A percentile compares a stretch with the other conserved stretches of the same genome.
Evolutionary conservation across 2,797 vertebrate genomes (phyloP).

Genomic region (Gymnodraco acuticeps): DNA sequence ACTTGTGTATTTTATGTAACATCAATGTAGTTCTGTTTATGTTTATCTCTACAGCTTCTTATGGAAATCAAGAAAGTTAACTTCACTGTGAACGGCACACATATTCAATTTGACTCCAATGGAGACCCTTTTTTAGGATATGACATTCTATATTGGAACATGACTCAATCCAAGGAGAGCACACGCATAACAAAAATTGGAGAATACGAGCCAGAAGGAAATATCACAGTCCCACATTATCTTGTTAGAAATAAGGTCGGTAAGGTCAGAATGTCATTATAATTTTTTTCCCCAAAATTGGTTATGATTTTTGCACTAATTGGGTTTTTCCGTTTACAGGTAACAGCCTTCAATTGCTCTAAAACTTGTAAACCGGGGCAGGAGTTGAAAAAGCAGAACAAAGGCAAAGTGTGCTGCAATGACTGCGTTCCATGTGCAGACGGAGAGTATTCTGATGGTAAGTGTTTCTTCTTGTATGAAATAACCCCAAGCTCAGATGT

Average conservation of each 20-base stretch:
- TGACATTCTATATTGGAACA: constrained; percentile 68
- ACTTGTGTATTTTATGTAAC: not conserved
- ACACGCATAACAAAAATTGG: constrained; percentile 42
- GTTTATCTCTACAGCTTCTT: constrained; percentile 62
- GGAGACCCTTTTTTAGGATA: constrained; percentile 71
- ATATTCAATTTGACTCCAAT: constrained; percentile 44
- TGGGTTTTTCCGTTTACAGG: not conserved
- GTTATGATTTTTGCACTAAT: not conserved
- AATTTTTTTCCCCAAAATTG: not conserved
- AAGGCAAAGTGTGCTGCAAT: constrained; percentile 43
- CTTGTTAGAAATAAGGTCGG: not conserved
- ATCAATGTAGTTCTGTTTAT: not conserved
- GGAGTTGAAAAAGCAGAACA: not conserved
- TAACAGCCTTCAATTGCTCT: constrained; percentile 54
- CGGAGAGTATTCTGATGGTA: constrained; percentile 45
- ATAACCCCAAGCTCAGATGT: not conserved
- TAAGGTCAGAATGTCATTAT: constrained; percentile 27
- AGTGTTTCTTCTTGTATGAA: constrained; percentile 14
- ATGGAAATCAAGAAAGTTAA: constrained; percentile 63
- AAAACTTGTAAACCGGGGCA: constrained; percentile 63
- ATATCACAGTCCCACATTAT: not conserved
- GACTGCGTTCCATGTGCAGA: constrained; percentile 48
- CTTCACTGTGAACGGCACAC: constrained; percentile 49
- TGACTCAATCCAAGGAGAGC: fast-evolving
- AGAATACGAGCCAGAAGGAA: constrained; percentile 43